Evolutionary conservation across 2,888 invertebrate species (phyloP).

Genomic region (Clunio marinus): DNA sequence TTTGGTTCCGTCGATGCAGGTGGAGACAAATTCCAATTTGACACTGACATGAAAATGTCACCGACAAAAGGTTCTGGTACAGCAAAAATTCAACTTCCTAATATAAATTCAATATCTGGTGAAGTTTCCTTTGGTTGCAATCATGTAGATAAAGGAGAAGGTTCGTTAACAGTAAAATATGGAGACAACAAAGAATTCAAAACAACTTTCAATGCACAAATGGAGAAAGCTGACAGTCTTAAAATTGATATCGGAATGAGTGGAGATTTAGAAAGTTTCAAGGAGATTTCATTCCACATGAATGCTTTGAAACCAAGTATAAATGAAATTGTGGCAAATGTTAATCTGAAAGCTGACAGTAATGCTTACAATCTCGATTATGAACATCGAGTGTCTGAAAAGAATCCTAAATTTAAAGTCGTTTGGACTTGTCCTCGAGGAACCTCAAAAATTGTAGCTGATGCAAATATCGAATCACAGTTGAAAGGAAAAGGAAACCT

Average conservation of each 20-base stretch:
- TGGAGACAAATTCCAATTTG: background rate
- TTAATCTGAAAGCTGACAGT: constrained; percentile 56
- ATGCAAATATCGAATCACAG: constrained; percentile 40
- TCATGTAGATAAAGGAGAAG: constrained; percentile 43
- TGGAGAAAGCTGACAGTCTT: constrained; percentile 49
- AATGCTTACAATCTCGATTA: constrained; percentile 57
- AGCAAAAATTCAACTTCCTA: constrained; percentile 40
- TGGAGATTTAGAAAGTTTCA: constrained; percentile 54
- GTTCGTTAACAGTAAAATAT: constrained; percentile 45
- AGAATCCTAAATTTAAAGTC: constrained; percentile 57
- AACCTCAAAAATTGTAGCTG: constrained; percentile 46
- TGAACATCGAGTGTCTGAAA: constrained; percentile 55
- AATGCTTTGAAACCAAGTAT: constrained; percentile 48
- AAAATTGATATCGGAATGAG: constrained; percentile 51
- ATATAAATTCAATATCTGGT: constrained; percentile 43
- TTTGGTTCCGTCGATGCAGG: background rate
- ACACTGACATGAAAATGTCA: constrained; percentile 44
- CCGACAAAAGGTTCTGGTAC: constrained; percentile 44
- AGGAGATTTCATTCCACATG: constrained; percentile 54
- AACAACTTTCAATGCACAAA: constrained; percentile 46
- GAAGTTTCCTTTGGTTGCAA: constrained; percentile 44
- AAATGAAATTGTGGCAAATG: constrained; percentile 49
- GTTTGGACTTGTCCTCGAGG: constrained; percentile 55
- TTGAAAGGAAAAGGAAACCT: constrained; percentile 57
- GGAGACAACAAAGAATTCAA: constrained; percentile 50